A percentile compares a stretch with the other conserved stretches of the same genome.
phyloP scores from a whole-genome alignment of 2,797 vertebrate genomes.

The Momotus momota region DNA sequence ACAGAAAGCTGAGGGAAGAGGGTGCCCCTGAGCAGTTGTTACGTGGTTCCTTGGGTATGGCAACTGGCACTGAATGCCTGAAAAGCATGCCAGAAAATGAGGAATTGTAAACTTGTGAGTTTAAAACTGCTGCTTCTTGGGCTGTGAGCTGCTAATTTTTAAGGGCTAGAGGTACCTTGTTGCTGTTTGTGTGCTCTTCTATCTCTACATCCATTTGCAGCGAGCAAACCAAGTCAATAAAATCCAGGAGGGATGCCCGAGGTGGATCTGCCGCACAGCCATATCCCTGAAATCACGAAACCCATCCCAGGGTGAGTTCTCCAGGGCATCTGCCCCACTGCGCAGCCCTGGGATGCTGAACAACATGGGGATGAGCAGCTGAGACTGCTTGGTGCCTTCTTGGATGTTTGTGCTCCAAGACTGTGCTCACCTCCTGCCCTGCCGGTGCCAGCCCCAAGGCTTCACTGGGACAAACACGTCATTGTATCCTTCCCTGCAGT shows the following conservation, averaged over 20 bases:
- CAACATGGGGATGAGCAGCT: fast-evolving
- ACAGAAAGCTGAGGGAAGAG: not conserved
- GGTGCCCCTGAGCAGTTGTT: not conserved
- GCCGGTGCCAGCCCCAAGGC: not conserved
- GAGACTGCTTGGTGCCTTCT: not conserved
- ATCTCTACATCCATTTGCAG: not conserved
- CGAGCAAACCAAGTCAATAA: not conserved
- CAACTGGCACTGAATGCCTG: not conserved
- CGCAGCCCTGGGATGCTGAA: not conserved
- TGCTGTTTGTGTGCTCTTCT: not conserved
- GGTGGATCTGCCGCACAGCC: not conserved
- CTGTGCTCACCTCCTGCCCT: not conserved
- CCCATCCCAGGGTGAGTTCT: not conserved
- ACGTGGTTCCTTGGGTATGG: not conserved
- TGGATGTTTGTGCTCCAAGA: not conserved
- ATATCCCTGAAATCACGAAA: not conserved
- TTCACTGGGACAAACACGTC: not conserved
- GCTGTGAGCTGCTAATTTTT: not conserved
- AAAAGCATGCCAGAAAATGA: not conserved
- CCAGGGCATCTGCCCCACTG: not conserved
- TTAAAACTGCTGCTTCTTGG: not conserved
- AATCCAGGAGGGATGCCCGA: not conserved
- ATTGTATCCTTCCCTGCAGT: not conserved
- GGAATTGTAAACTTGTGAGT: not conserved
- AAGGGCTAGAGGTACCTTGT: not conserved